Evolutionary conservation across 2,797 vertebrate genomes (phyloP), one percentile per base, ranked within the genome.

Genomic region (Myotis vivesi): DNA sequence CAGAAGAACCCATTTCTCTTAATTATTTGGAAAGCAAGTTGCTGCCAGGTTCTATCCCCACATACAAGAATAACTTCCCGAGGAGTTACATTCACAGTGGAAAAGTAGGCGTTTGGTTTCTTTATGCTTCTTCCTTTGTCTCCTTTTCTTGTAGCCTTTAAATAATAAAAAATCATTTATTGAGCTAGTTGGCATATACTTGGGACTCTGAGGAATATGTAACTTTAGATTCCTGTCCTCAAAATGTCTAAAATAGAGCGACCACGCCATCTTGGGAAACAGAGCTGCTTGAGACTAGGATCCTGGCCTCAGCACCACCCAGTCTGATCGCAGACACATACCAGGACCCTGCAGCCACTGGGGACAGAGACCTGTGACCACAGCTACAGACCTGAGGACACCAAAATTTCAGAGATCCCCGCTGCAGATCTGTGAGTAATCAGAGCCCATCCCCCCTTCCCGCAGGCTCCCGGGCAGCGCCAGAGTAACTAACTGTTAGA

Each of bases 21-120:
- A 23, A 22, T 44, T 41, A 46, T 82, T 55, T 55, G 51, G n/a
- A 55, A 36, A 83, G 30, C 20, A 46, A 7, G 33, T 8, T 23
- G 76, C 8, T 62, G 19, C 25, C 5, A 71, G 51, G 44, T 17
- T 46, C 30, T 30, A 12, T 5, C n/a, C 6, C 12, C 17, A 22
- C 46, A 75, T 91, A 38, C 44, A 73, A 91, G 49, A 36, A 49
- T 6, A 25, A 25, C 49, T 68, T 83, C 28, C 25, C 8, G 28
- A 44, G 44, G 13, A 55, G n/a, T 16, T 28, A 62, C 8, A 44
- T 1, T 12, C 55, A 0, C 1, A 19, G 36, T 0, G 16, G 57
- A 16, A 30, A 55, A 62, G 28, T 0, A 23, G 30, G 22, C 30
- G 28, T 64, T 89, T 36, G 17, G 9, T 62, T 96, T 86, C 55